Evolutionary conservation across 1,140 invertebrate genomes (phyloP), one percentile per base, ranked within the genome.

Genomic region (Alviniconcha marisindica): DNA sequence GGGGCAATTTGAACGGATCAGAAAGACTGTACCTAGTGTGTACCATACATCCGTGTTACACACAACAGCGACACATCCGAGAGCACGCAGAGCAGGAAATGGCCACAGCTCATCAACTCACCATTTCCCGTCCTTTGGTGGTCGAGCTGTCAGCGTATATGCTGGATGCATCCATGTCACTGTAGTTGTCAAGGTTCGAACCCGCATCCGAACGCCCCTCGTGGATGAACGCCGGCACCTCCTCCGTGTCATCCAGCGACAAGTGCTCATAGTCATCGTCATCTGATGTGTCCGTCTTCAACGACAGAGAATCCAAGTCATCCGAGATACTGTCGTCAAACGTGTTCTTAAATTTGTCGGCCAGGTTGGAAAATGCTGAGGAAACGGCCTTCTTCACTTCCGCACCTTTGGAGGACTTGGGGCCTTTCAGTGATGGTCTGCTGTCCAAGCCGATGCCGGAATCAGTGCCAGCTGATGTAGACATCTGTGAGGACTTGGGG

Each of bases 161-260:
- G 66, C 87, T 97, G 24, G 96, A 96, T 0, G 96, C 94, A 86
- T 97, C 96, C 21, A 97, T 96, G 91, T 98, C 97, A 56, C 95
- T 96, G 12, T 97, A 97, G 36, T 97, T 95, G 91, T 98, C 97
- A 0, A 93, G 42, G 96, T 95, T 1, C 10, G 91, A 91, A 5
- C 89, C 87, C 36, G 86, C 89, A 14, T 92, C 90, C n/a, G 87
- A 86, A 18, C 78, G 66, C 12, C 76, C 78, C 66, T 87, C 86
- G 80, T 90, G 88, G 56, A 82, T 82, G 80, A 92, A 92, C 18
- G 89, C 90, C 54, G 91, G 91, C 40, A 86, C 78, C 56, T 92
- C 92, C 24, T 85, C 83, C 31, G 77, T 81, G 40, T 92, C 90
- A 66, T 93, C 93, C 44, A 93, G 86, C 44, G 88, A 90, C 40